These are phyloP conservation scores for Elegia similella DNA, from an alignment of 2,888 invertebrate genomes.

Conservation along the genomic window DNA sequence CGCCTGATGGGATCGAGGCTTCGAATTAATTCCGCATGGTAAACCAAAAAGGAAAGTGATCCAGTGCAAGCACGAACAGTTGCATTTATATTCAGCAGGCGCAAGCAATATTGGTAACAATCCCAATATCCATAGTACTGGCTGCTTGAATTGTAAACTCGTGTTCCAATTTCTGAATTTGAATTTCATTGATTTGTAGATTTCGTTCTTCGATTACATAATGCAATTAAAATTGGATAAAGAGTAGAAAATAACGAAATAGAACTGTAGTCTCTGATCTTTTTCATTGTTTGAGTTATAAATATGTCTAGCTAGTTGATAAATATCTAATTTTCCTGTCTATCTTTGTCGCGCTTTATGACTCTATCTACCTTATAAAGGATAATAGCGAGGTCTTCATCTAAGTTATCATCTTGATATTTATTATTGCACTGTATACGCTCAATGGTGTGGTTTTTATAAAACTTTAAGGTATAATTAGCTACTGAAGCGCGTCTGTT, in stretches of 20 bases:
- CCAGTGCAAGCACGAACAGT: constrained; percentile 41
- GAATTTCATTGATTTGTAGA: constrained; percentile 46
- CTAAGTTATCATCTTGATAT: no score
- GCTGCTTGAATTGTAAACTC: constrained; percentile 66
- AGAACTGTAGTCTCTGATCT: not conserved
- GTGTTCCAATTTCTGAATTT: constrained; percentile 30
- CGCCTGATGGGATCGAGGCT: constrained; percentile 45
- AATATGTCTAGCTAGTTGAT: no score
- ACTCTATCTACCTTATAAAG: no score
- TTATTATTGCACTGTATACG: no score
- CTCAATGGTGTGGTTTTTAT: no score
- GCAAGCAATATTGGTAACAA: constrained; percentile 65
- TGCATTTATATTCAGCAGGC: constrained; percentile 61
- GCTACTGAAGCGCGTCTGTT: not conserved
- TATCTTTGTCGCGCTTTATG: no score
- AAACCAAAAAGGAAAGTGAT: constrained; percentile 42
- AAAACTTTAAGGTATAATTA: not conserved
- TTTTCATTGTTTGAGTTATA: not conserved
- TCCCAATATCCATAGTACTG: constrained; percentile 42
- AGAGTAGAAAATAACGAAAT: not conserved
- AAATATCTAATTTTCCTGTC: no score
- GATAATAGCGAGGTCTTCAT: no score
- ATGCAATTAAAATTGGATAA: not conserved
- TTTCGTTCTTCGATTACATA: not conserved
- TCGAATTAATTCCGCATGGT: constrained; percentile 50